Evolutionary conservation across 2,888 invertebrate species (phyloP).

Genomic region (Phasia obesa): DNA sequence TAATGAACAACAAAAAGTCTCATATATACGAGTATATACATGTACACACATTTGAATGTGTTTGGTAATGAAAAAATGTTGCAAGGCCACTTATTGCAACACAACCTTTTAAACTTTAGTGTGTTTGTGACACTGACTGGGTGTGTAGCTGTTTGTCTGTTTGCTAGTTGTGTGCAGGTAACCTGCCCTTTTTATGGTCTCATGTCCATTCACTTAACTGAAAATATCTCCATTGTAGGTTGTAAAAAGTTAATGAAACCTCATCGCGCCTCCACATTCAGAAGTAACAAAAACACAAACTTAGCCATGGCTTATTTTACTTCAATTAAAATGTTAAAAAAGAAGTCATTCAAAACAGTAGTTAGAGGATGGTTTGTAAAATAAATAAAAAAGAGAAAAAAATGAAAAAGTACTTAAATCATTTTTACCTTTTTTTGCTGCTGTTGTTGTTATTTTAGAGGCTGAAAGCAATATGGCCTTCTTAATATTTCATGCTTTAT

Average conservation of each 20-base stretch:
- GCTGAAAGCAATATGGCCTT: slow-evolving; percentile 68
- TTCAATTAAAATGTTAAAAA: slow-evolving; percentile 70
- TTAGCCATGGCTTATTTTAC: slow-evolving; percentile 70
- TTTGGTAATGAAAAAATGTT: not conserved
- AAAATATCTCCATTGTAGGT: slow-evolving; percentile 34
- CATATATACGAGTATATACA: not conserved
- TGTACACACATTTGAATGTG: not conserved
- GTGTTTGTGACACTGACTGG: not conserved
- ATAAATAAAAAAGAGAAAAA: slow-evolving; percentile 24
- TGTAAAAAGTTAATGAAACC: slow-evolving; percentile 33
- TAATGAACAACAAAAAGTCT: slow-evolving; percentile 20
- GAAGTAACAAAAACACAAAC: slow-evolving; percentile 39
- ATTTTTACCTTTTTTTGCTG: slow-evolving; percentile 8
- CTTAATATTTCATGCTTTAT: slow-evolving; percentile 70
- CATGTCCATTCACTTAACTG: slow-evolving; percentile 40
- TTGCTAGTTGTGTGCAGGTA: slow-evolving; percentile 44
- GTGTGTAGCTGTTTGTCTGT: not conserved
- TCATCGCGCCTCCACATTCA: slow-evolving; percentile 12
- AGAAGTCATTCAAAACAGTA: slow-evolving; percentile 66
- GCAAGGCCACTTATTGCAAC: too few species aligned
- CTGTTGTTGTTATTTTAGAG: slow-evolving; percentile 30
- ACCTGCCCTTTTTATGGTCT: slow-evolving; percentile 53
- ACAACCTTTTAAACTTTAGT: too few species aligned
- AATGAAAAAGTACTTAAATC: slow-evolving; percentile 32
- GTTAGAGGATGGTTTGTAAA: slow-evolving; percentile 39